Evolutionary conservation across 2,113 vertebrate species (phyloP), one percentile per base, ranked within the genome.

Genomic region (Carlito syrichta): DNA sequence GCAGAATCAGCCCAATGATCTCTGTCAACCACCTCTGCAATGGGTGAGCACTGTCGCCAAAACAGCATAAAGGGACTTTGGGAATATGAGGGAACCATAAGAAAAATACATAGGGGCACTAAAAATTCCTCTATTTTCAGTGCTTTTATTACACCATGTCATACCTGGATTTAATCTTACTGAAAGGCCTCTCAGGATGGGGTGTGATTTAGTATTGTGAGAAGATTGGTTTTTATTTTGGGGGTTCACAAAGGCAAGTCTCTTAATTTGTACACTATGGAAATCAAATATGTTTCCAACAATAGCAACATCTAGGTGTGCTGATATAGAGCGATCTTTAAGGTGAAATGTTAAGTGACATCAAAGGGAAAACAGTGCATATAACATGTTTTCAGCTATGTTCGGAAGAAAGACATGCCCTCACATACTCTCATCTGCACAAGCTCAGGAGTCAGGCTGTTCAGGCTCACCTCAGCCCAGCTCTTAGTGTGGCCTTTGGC

Each of bases 251-350:
- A 92, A 91, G 27, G 22, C 23, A n/a, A 69, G 5, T 71, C 45
- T 56, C 54, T 78, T 92, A 50, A 86, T 92, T 86, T 94, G 81
- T 83, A n/a, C n/a, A n/a, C n/a, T n/a, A n/a, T n/a, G n/a, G n/a
- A 95, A 95, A 92, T 68, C 27, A 92, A 89, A 60, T 71, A 77
- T 82, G 71, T 92, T 89, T 14, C 14, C 58, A 23, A 22, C 20
- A 30, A 62, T 13, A 66, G 73, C 35, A 94, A 58, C 69, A 83
- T 38, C 17, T 90, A 35, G 9, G 5, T 79, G 7, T 79, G 56
- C 38, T 71, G 30, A 89, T 43, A 76, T 6, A 32, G 1, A 89
- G 23, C 35, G 54, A 54, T 32, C 54, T 86, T 71, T 66, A 85
- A 68, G 40, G 48, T 89, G 52, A 2, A 73, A 43, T 22, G 45